A percentile compares a stretch with the other conserved stretches of the same genome.
phyloP scores from a whole-genome alignment of 2,888 invertebrate genomes.

The Agapetus fuscipes region DNA sequence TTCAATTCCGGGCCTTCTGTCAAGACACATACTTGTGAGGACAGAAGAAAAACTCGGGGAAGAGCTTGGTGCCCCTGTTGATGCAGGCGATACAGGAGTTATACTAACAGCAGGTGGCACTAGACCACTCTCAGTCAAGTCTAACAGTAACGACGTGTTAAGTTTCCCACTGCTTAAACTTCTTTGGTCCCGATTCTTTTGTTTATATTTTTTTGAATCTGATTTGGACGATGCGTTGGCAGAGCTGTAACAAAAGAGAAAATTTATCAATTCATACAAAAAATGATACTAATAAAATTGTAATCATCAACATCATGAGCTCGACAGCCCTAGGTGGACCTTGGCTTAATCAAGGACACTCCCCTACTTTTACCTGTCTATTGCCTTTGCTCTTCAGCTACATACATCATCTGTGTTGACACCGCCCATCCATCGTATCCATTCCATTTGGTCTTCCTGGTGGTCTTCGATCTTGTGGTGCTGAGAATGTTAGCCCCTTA shows the following conservation, averaged over 20 bases:
- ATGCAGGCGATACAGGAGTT: constrained; percentile 37
- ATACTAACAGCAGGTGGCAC: constrained; percentile 45
- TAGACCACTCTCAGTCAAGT: constrained; percentile 45
- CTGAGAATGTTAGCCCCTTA: too few relatives aligned
- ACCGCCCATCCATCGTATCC: too few relatives aligned
- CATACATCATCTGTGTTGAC: too few relatives aligned
- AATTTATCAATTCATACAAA: too few relatives aligned
- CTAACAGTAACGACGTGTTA: constrained; percentile 39
- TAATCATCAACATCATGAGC: too few relatives aligned
- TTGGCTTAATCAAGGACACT: too few relatives aligned
- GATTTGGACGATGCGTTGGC: constrained; percentile 32
- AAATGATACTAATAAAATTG: too few relatives aligned
- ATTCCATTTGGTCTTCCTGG: too few relatives aligned
- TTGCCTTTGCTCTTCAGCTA: too few relatives aligned
- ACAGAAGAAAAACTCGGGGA: constrained; percentile 49
- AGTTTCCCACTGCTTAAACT: constrained; percentile 28
- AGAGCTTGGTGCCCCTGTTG: constrained; percentile 53
- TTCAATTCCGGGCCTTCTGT: constrained; percentile 70
- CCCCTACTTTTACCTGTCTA: too few relatives aligned
- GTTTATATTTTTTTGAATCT: constrained; percentile 50
- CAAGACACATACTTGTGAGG: constrained; percentile 49
- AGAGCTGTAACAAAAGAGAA: constrained; percentile 6
- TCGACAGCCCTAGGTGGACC: too few relatives aligned
- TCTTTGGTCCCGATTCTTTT: constrained; percentile 47
- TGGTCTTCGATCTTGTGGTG: too few relatives aligned